Percentiles rank a stretch among this genome's conserved stretches.
Evolutionary conservation across 2,888 invertebrate species (phyloP).

Genomic region (Spodoptera picta): DNA sequence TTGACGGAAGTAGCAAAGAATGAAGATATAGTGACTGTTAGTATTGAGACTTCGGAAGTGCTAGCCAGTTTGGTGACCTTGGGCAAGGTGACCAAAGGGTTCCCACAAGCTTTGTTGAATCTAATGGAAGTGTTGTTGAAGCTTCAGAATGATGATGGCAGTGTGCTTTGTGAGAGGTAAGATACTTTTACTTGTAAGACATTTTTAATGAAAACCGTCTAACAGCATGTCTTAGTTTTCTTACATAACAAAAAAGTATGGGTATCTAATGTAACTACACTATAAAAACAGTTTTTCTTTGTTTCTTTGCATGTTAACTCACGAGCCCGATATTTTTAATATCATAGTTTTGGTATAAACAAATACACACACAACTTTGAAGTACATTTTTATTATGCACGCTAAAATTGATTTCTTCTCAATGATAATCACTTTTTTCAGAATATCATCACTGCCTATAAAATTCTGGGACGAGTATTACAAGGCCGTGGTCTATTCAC

Average conservation of each 20-base stretch:
- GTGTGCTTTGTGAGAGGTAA: constrained; percentile 65
- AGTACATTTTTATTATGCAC: no score
- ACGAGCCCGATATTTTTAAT: no score
- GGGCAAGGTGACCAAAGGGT: constrained; percentile 66
- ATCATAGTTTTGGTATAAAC: no score
- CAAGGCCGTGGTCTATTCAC: constrained; percentile 70
- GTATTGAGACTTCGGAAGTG: constrained; percentile 49
- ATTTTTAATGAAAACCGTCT: no score
- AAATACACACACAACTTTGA: no score
- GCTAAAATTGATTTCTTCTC: no score
- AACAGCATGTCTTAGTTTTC: no score
- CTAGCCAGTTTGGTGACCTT: constrained; percentile 60
- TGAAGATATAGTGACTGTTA: constrained; percentile 31
- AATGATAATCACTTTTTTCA: constrained; percentile 53
- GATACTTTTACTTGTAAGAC: neutral
- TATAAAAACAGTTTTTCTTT: no score
- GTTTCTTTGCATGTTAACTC: no score
- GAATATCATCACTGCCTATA: constrained; percentile 71
- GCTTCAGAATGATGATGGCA: constrained; percentile 54
- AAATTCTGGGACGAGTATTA: constrained; percentile 81
- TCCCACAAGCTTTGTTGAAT: constrained; percentile 72
- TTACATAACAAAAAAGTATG: no score
- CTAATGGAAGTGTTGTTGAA: constrained; percentile 69
- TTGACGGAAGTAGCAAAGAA: constrained; percentile 45
- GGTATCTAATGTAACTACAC: no score